phyloP scores from a whole-genome alignment of 2,888 invertebrate species.

The Alloscopus bannaensis region DNA sequence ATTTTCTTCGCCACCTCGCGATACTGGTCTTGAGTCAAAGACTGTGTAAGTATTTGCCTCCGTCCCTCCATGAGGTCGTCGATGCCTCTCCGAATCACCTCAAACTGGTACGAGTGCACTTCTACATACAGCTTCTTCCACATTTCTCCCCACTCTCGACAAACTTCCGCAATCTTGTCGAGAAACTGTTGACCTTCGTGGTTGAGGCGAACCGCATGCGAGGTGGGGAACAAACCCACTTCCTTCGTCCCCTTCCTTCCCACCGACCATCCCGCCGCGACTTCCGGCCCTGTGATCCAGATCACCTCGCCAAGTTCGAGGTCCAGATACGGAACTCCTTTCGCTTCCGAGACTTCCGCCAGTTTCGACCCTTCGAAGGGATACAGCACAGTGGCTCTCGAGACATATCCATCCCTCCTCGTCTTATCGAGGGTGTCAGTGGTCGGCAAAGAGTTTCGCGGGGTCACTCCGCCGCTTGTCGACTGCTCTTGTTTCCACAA shows the following conservation, averaged over 20 bases:
- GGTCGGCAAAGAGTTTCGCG: neutral
- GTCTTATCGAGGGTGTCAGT: neutral
- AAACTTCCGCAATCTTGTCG: constrained; percentile 87
- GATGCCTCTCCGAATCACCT: constrained; percentile 89
- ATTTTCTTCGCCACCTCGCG: constrained; percentile 89
- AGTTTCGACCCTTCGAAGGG: constrained; percentile 45
- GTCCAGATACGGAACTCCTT: constrained; percentile 77
- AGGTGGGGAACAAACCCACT: constrained; percentile 56
- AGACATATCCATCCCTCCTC: neutral
- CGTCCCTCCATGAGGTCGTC: constrained; percentile 90
- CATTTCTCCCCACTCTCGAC: constrained; percentile 94
- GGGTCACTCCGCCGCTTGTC: constrained; percentile 2
- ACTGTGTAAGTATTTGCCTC: constrained; percentile 89
- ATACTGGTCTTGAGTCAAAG: constrained; percentile 93
- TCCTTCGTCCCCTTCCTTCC: constrained; percentile 51
- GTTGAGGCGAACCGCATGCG: constrained; percentile 47
- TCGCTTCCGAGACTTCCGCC: neutral
- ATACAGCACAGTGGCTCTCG: constrained; percentile 41
- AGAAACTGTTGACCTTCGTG: constrained; percentile 58
- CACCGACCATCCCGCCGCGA: constrained; percentile 53
- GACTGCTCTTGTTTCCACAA: constrained; percentile 54
- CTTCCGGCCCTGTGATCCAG: constrained; percentile 93
- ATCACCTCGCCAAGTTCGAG: constrained; percentile 95
- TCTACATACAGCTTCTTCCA: constrained; percentile 96
- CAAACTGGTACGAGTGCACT: constrained; percentile 67